These are phyloP conservation scores for Ametastegia equiseti DNA, from an alignment of 2,888 invertebrate species.

Conservation along the genomic window DNA sequence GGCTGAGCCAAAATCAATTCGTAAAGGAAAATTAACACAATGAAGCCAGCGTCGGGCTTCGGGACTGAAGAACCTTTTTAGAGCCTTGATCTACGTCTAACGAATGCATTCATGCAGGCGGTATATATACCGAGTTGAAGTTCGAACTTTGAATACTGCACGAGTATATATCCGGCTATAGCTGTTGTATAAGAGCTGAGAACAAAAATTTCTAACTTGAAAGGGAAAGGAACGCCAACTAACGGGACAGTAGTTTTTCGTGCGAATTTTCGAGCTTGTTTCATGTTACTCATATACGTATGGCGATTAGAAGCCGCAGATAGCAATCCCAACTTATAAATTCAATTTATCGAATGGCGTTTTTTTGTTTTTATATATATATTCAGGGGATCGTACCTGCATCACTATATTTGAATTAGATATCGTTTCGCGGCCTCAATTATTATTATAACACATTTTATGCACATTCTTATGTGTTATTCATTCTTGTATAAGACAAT, in stretches of 20 bases:
- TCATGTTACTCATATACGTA: neutral
- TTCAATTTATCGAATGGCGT: neutral
- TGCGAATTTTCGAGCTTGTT: neutral
- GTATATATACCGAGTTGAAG: conserved; percentile 22
- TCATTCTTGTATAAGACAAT: neutral
- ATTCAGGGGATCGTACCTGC: no score
- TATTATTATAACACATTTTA: neutral
- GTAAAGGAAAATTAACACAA: conserved; percentile 52
- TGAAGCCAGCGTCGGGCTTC: conserved; percentile 21
- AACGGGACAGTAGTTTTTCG: conserved; percentile 24
- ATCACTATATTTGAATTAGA: neutral
- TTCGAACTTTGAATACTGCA: conserved; percentile 23
- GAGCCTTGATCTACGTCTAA: conserved; percentile 34
- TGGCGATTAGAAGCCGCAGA: neutral
- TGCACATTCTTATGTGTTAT: neutral
- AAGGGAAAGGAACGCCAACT: neutral
- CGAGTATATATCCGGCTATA: neutral
- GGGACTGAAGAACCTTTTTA: conserved; percentile 28
- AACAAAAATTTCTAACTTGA: neutral
- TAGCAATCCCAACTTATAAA: no score
- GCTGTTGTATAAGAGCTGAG: neutral
- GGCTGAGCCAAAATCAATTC: conserved; percentile 59
- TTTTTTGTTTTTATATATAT: neutral
- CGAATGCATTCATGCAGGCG: conserved; percentile 32
- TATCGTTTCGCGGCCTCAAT: neutral